phyloP scores from a whole-genome alignment of 2,888 invertebrate species.

The Dolichomitus sp. region DNA sequence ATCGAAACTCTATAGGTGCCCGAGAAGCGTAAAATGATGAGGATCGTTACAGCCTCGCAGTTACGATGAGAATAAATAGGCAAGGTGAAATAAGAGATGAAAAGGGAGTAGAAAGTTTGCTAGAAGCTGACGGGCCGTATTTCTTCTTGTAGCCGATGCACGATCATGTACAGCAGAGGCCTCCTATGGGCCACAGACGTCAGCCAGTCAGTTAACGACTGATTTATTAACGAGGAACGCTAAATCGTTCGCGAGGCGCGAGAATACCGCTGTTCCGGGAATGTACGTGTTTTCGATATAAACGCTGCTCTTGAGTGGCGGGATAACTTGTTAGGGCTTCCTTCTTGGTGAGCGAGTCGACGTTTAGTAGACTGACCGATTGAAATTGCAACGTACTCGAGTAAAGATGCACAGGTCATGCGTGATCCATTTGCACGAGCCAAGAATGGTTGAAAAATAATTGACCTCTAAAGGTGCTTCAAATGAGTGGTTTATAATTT shows the following conservation, averaged over 20 bases:
- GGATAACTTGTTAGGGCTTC: not conserved
- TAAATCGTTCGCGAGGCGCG: slow-evolving; percentile 52
- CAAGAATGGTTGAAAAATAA: not conserved
- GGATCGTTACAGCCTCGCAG: not conserved
- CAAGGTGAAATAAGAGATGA: not conserved
- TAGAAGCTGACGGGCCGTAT: slow-evolving; percentile 2
- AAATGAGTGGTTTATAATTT: not conserved
- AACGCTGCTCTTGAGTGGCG: not conserved
- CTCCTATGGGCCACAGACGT: slow-evolving; percentile 26
- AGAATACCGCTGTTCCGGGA: slow-evolving; percentile 43
- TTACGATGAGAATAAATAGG: slow-evolving; percentile 8
- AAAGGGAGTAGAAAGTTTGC: slow-evolving; percentile 22
- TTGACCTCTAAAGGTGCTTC: not conserved
- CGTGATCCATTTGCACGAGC: slow-evolving; percentile 14
- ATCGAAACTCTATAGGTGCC: not conserved
- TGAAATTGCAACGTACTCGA: slow-evolving; percentile 8
- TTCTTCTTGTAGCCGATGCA: not conserved
- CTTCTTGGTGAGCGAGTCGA: not conserved
- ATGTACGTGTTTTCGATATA: slow-evolving; percentile 32
- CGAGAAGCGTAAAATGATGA: not conserved
- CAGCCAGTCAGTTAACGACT: slow-evolving; percentile 58
- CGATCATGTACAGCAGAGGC: not conserved
- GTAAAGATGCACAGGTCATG: not conserved
- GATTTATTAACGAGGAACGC: slow-evolving; percentile 61
- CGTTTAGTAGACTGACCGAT: slow-evolving; percentile 25